Percentiles rank a stretch among this genome's conserved stretches.
phyloP scores from a whole-genome alignment of 2,797 vertebrate genomes.

The Acrossocheilus wenchowensis region DNA sequence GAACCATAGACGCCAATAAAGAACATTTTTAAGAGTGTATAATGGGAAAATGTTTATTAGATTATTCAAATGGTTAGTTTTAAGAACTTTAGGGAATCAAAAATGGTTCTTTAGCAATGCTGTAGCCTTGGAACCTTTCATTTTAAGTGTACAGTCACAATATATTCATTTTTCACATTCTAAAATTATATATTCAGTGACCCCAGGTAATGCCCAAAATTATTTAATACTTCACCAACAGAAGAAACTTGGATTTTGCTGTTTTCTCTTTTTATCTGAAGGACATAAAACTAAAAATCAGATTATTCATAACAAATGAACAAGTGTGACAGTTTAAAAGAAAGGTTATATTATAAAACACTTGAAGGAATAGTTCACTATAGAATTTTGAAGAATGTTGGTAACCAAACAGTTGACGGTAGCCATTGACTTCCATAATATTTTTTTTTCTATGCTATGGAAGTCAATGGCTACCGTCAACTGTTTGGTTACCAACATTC shows the following conservation, averaged over 20 bases:
- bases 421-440: too few species aligned
- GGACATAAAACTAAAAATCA: not conserved
- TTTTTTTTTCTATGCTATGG: too few species aligned
- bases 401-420: too few species aligned
- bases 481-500: too few species aligned
- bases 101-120: not conserved
- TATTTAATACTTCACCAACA: not conserved
- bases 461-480: too few species aligned
- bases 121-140: not conserved
- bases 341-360: not conserved
- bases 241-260: not conserved
- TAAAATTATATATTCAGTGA: not conserved
- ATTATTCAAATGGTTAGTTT: not conserved
- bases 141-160: not conserved
- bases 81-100: not conserved
- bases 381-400: too few species aligned
- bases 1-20: not conserved
- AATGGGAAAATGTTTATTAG: not conserved
- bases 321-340: not conserved
- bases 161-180: not conserved
- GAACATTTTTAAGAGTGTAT: not conserved
- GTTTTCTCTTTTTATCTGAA: not conserved
- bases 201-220: not conserved
- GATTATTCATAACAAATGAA: not conserved
- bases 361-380: not conserved